Conservation (phyloP, 2,888 invertebrate genomes). For the Drepanosiphum platanoidis region DNA sequence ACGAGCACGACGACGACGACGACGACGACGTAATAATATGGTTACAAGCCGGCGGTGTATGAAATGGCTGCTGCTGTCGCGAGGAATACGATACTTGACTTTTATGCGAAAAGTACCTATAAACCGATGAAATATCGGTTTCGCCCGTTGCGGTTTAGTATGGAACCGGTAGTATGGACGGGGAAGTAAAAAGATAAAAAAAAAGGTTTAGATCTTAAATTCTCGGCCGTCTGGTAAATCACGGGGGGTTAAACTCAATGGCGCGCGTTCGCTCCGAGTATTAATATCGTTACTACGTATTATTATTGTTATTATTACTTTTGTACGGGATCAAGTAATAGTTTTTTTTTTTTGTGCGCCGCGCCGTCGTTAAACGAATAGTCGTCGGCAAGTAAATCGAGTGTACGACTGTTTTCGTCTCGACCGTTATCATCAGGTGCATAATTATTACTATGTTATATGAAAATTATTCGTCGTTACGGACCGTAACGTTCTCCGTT, state of each 20-base stretch:
- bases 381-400: constrained; percentile 47
- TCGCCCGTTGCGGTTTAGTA: not conserved
- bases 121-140: constrained; percentile 27
- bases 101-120: constrained; percentile 26
- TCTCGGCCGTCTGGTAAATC: constrained; percentile 36
- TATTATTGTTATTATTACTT: too few species aligned
- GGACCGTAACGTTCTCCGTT: too few species aligned
- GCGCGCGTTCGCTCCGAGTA: constrained; percentile 31
- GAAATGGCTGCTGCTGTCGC: not conserved
- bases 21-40: too few species aligned
- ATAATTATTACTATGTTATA: not conserved
- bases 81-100: constrained; percentile 26
- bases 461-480: not conserved
- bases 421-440: not conserved
- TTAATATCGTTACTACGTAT: too few species aligned
- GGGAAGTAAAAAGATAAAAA: too few species aligned
- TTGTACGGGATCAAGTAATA: constrained; percentile 13
- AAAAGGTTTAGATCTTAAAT: constrained; percentile 33
- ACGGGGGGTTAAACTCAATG: constrained; percentile 22
- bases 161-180: not conserved
- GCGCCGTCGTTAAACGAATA: constrained; percentile 39
- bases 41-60: too few species aligned
- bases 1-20: too few species aligned
- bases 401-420: constrained; percentile 1
- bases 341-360: constrained; percentile 43